Evolutionary conservation across 2,888 invertebrate species (phyloP).

Genomic region (Phragmatobia fuliginosa): DNA sequence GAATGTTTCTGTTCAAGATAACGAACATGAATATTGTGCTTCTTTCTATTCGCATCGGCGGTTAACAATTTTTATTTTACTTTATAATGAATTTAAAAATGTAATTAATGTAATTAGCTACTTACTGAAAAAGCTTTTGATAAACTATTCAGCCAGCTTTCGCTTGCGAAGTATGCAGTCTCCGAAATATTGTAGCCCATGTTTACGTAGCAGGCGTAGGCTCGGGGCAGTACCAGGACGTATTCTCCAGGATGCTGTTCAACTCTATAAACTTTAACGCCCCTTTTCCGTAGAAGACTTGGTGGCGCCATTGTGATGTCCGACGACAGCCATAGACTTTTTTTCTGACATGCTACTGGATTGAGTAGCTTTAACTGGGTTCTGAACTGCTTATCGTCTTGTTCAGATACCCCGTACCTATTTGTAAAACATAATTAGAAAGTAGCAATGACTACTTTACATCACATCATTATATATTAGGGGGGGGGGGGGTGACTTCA

Average conservation of each 20-base stretch:
- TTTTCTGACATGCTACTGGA: conserved; percentile 93
- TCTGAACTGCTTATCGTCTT: conserved; percentile 91
- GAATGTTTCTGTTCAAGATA: too few species aligned
- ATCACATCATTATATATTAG: too few species aligned
- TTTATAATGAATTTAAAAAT: too few species aligned
- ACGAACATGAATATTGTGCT: too few species aligned
- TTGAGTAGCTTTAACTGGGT: conserved; percentile 91
- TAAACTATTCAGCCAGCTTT: conserved; percentile 92
- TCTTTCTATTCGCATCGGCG: too few species aligned
- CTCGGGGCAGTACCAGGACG: conserved; percentile 94
- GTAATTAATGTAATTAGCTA: not conserved
- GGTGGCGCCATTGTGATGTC: conserved; percentile 98
- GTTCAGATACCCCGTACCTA: conserved; percentile 93
- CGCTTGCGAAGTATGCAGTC: conserved; percentile 96
- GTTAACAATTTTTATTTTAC: too few species aligned
- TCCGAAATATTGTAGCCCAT: conserved; percentile 96
- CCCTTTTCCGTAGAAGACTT: conserved; percentile 90
- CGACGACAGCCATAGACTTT: conserved; percentile 95
- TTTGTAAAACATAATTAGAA: not conserved
- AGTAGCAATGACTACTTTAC: too few species aligned
- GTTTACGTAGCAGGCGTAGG: conserved; percentile 95
- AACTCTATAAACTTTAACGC: conserved; percentile 92
- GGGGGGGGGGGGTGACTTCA: too few species aligned
- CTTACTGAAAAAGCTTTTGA: conserved; percentile 90
- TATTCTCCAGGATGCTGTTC: conserved; percentile 96